phyloP scores from a whole-genome alignment of 92 coral and sea anemone species.

The Anthopleura xanthogrammica region DNA sequence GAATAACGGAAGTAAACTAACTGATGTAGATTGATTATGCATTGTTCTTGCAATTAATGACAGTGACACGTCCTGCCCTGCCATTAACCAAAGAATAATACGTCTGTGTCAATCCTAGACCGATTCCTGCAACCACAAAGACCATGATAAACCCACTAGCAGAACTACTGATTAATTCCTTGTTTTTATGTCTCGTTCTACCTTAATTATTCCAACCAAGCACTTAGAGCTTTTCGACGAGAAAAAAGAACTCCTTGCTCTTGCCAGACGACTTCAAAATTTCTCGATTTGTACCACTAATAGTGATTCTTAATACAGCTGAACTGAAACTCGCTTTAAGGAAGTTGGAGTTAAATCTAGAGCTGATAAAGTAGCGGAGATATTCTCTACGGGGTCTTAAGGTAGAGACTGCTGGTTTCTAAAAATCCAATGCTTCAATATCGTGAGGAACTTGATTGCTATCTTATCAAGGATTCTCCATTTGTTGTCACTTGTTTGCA shows the following conservation, averaged over 20 bases:
- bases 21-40: too few relatives aligned
- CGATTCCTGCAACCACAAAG: background rate
- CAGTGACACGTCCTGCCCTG: background rate
- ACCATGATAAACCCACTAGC: background rate
- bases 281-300: background rate
- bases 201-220: background rate
- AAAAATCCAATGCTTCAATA: background rate
- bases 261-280: background rate
- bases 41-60: background rate
- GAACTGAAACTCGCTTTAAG: background rate
- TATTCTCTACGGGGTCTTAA: background rate
- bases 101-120: background rate
- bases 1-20: too few relatives aligned
- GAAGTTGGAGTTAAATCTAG: background rate
- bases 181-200: background rate
- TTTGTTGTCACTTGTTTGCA: constrained; percentile 4
- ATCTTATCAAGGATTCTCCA: constrained; percentile 20
- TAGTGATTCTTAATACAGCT: background rate
- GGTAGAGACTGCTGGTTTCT: background rate
- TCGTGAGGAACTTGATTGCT: constrained; percentile 33
- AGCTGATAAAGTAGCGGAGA: background rate
- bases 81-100: background rate
- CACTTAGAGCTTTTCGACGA: background rate
- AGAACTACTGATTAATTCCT: background rate
- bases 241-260: background rate